These are phyloP conservation scores for Knipowitschia caucasica DNA, from an alignment of 2,797 vertebrate species.

Conservation along the genomic window DNA sequence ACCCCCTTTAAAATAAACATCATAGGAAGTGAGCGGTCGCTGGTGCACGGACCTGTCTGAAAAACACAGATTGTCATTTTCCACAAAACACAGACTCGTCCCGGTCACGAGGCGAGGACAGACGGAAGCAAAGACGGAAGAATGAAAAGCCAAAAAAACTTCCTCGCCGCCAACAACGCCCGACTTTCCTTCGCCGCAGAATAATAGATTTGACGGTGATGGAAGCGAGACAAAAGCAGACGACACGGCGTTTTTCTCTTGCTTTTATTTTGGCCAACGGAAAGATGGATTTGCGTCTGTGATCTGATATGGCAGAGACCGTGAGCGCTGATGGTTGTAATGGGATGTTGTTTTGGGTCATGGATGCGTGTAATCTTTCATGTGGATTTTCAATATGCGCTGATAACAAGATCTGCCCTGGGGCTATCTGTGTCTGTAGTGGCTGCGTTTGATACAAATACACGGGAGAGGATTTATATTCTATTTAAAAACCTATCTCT, in stretches of 20 bases:
- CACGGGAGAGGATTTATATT: not conserved
- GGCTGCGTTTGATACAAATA: not conserved
- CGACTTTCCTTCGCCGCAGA: not conserved
- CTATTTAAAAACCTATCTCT: not conserved
- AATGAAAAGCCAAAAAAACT: slow-evolving; percentile 44
- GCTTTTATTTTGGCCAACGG: not conserved
- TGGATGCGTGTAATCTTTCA: not conserved
- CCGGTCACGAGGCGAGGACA: slow-evolving; percentile 38
- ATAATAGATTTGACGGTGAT: slow-evolving; percentile 34
- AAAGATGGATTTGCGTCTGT: slow-evolving; percentile 19
- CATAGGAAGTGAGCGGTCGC: not conserved
- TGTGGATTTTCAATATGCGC: not conserved
- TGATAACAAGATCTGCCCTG: not conserved
- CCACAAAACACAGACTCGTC: slow-evolving; percentile 20
- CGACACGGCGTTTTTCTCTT: slow-evolving; percentile 19
- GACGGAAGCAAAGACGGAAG: slow-evolving; percentile 31
- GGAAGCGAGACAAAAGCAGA: slow-evolving; percentile 5
- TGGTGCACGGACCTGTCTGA: not conserved
- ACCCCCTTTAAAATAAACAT: slow-evolving; percentile 1
- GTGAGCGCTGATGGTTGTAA: slow-evolving; percentile 6
- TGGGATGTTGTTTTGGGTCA: slow-evolving; percentile 7
- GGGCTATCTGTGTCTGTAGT: not conserved
- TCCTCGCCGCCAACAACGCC: slow-evolving; percentile 3
- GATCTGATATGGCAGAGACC: slow-evolving; percentile 18
- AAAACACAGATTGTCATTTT: slow-evolving; percentile 19